Percentiles rank a stretch among this genome's conserved stretches.
Evolutionary conservation across 2,888 invertebrate genomes (phyloP).

Genomic region (Gastracanthus pulcherrimus): DNA sequence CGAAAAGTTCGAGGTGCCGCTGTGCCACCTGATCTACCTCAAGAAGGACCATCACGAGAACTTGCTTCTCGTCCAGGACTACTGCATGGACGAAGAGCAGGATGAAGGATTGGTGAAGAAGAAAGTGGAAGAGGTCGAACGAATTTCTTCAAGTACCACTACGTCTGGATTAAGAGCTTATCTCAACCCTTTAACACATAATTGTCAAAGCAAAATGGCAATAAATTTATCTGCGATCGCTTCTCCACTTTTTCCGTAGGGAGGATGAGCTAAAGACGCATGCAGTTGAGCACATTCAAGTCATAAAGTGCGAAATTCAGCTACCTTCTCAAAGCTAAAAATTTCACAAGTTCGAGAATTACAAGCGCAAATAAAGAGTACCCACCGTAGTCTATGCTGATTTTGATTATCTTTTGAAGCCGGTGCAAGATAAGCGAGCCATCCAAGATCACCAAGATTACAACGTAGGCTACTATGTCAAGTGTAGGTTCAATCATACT

Average conservation of each 20-base stretch:
- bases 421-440: slow-evolving; percentile 12
- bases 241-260: slow-evolving; percentile 8
- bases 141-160: background rate
- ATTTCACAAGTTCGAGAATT: slow-evolving; percentile 24
- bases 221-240: slow-evolving; percentile 15
- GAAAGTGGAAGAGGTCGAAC: background rate
- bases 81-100: background rate
- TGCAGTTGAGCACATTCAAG: background rate
- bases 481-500: slow-evolving; percentile 60
- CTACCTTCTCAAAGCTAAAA: slow-evolving; percentile 6
- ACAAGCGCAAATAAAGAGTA: no score
- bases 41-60: background rate
- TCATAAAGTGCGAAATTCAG: background rate
- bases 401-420: no score
- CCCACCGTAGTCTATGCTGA: no score
- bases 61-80: background rate
- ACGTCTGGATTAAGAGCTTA: background rate
- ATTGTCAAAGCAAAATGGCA: background rate
- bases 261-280: background rate
- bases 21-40: background rate
- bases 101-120: background rate
- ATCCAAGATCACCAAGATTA: slow-evolving; percentile 57
- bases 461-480: slow-evolving; percentile 61
- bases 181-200: background rate
- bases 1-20: background rate